These are phyloP conservation scores for Ophion costatus DNA, from an alignment of 2,888 invertebrate species.

Conservation along the genomic window DNA sequence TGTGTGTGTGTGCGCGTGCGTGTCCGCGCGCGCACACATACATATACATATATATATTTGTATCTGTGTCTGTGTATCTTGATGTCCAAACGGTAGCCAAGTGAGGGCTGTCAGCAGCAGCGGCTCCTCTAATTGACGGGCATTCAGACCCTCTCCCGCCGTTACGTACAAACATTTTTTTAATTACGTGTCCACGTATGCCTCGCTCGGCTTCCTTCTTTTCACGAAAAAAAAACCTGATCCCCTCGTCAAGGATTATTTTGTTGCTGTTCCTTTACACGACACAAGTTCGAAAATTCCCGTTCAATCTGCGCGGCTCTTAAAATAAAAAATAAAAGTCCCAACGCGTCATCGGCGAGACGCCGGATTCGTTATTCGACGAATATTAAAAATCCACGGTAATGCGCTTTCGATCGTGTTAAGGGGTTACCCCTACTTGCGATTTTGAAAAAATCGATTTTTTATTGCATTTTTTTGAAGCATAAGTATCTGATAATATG, in stretches of 20 bases:
- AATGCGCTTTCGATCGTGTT: constrained; percentile 14
- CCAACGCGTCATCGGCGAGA: not conserved
- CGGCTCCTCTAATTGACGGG: constrained; percentile 55
- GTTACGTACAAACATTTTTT: constrained; percentile 41
- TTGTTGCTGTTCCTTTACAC: not conserved
- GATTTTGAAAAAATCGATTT: too few species aligned
- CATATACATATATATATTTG: too few species aligned
- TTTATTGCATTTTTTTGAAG: too few species aligned
- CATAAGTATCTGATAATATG: too few species aligned
- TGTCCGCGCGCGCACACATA: too few species aligned
- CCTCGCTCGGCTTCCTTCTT: not conserved
- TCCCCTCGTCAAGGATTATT: constrained; percentile 12
- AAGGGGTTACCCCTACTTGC: too few species aligned
- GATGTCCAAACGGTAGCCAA: constrained; percentile 50
- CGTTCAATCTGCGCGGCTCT: constrained; percentile 12
- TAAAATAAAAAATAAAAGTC: not conserved
- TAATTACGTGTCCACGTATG: constrained; percentile 45
- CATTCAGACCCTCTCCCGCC: constrained; percentile 33
- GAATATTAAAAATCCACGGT: constrained; percentile 23
- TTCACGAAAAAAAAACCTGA: constrained; percentile 20
- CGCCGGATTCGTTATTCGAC: constrained; percentile 14
- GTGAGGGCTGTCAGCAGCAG: constrained; percentile 48
- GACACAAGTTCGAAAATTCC: constrained; percentile 3
- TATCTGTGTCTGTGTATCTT: too few species aligned
- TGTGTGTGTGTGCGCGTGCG: too few species aligned